Percentiles rank a stretch among this genome's conserved stretches.
Evolutionary conservation across 1,140 invertebrate species (phyloP).

Genomic region (Calliphora vicina): DNA sequence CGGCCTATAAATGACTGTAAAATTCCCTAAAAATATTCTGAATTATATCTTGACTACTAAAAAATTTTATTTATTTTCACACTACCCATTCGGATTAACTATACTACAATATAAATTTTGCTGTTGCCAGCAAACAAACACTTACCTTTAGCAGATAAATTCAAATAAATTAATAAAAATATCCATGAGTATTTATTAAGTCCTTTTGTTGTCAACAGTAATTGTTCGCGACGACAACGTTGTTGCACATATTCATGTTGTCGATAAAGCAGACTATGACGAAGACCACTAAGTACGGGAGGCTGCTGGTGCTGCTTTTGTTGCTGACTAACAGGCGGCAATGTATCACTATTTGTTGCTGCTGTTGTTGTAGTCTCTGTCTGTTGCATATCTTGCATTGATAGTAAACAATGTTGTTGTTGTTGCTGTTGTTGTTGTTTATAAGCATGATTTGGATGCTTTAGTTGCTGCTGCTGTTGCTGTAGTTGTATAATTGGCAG

Average conservation of each 20-base stretch:
- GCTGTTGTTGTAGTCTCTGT: slow-evolving; percentile 23
- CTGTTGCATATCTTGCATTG: neutral
- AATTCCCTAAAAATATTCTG: too few relatives aligned
- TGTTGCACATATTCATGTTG: slow-evolving; percentile 33
- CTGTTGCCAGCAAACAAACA: slow-evolving; percentile 38
- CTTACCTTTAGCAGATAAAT: slow-evolving; percentile 64
- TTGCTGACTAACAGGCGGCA: neutral
- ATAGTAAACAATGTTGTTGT: neutral
- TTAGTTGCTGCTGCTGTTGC: slow-evolving; percentile 14
- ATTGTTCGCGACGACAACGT: slow-evolving; percentile 19
- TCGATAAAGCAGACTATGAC: neutral
- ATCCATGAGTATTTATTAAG: slow-evolving; percentile 64
- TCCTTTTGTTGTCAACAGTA: slow-evolving; percentile 44
- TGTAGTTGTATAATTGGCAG: slow-evolving; percentile 38
- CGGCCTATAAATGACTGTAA: too few relatives aligned
- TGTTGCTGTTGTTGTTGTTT: slow-evolving; percentile 35
- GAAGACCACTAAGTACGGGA: neutral
- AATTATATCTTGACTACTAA: too few relatives aligned
- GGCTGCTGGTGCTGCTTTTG: slow-evolving; percentile 31
- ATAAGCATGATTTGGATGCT: slow-evolving; percentile 18
- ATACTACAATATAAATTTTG: too few relatives aligned
- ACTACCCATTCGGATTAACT: too few relatives aligned
- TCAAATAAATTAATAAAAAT: slow-evolving; percentile 63
- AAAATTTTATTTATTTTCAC: too few relatives aligned
- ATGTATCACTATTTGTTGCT: slow-evolving; percentile 4